Evolutionary conservation across 2,888 invertebrate genomes (phyloP), one percentile per base, ranked within the genome.

Genomic region (Scrobipalpa atriplicella): DNA sequence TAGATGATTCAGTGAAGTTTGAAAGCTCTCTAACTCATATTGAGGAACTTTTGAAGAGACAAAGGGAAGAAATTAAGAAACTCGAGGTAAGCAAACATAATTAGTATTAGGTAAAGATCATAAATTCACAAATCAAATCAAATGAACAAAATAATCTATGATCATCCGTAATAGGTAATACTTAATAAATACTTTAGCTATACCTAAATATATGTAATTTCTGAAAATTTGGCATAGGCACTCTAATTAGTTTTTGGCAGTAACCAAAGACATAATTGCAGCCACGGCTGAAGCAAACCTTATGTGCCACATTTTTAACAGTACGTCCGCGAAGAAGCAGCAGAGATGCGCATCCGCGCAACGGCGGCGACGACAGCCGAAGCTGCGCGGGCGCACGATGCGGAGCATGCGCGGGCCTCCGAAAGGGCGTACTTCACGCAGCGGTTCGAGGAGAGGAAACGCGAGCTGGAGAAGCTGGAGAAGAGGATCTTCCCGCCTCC

Each of bases 381-480:
- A 77, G 96, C 96, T 68, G 94, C 95, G 71, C 94, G 94, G 6
- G 95, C 95, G 0, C 93, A 95, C 70, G 93, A 94, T 51, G 94
- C 95, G 0, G 95, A 95, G 29, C 95, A 95, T 73, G 90, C 94
- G 6, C 93, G 97, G 0, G 95, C 95, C 8, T 88, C 93, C 0
- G 95, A 95, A 77, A 92, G 94, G 0, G 82, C 93, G 0, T 95
- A 94, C 82, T 95, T 94, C 71, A 94, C 95, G 69, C 94, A 95
- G 72, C 92, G 95, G 65, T 96, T 97, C 19, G 95, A 95, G 36
- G 95, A 95, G 65, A 91, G 96, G 9, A 95, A 95, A 76, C 82
- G 94, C 18, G 96, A 97, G 74, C 81, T 97, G 19, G 97, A 97
- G 81, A 94, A 95, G 65, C 85, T 97, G 67, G 97, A 97, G 76